Evolutionary conservation across 2,797 vertebrate species (phyloP).

Genomic region (Falco naumanni): DNA sequence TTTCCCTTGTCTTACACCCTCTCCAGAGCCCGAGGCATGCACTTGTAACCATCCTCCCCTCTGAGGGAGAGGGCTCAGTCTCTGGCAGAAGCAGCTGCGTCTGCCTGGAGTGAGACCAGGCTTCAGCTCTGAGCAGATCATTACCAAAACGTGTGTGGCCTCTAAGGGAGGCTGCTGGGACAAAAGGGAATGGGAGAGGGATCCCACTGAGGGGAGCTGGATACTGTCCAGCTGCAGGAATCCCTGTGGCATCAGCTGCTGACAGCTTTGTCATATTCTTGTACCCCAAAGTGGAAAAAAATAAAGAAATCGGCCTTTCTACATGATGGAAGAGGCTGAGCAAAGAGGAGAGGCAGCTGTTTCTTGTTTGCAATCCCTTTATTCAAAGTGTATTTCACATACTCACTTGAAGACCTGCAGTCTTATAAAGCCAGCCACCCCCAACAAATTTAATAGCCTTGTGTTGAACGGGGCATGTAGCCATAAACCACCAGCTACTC

Average conservation of each 20-base stretch:
- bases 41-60: not conserved
- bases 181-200: not conserved
- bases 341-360: not conserved
- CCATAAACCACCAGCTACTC: not conserved
- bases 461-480: not conserved
- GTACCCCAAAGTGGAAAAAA: not conserved
- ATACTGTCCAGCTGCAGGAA: not conserved
- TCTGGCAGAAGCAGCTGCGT: not conserved
- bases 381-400: not conserved
- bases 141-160: rapidly evolving
- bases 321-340: not conserved
- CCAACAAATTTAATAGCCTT: not conserved
- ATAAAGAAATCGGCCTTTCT: not conserved
- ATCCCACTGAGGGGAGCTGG: not conserved
- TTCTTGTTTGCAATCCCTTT: slow-evolving; percentile 54
- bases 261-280: not conserved
- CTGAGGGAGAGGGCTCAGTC: not conserved
- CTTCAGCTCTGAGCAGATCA: not conserved
- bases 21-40: not conserved
- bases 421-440: not conserved
- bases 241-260: not conserved
- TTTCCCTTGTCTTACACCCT: not conserved
- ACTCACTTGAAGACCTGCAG: not conserved
- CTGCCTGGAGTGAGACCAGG: not conserved
- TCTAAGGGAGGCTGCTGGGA: not conserved